Evolutionary conservation across 2,797 vertebrate genomes (phyloP).

Genomic region (Lepus townsendii): DNA sequence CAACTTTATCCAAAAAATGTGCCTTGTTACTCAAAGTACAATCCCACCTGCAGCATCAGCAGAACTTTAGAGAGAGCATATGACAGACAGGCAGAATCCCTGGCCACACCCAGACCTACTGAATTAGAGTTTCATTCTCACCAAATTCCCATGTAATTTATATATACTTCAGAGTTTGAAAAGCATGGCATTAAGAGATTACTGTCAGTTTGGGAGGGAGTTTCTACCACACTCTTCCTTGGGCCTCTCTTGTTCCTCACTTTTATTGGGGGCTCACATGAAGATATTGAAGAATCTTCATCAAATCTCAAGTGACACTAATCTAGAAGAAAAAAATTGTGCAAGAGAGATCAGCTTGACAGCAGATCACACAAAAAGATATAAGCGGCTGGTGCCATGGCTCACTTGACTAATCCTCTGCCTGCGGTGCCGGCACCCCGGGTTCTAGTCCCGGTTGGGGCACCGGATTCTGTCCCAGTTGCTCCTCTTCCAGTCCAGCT

Average conservation of each 20-base stretch:
- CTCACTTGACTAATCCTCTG: too few species aligned
- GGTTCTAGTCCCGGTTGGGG: too few species aligned
- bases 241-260: constrained; percentile 14
- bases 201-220: background rate
- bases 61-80: background rate
- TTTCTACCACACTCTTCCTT: constrained; percentile 20
- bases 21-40: background rate
- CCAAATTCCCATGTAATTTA: background rate
- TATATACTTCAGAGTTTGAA: background rate
- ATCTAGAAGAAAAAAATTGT: constrained; percentile 43
- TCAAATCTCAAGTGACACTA: constrained; percentile 55
- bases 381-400: background rate
- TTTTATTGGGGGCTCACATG: constrained; percentile 49
- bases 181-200: constrained; percentile 37
- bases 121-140: constrained; percentile 42
- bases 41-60: background rate
- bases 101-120: background rate
- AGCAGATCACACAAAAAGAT: background rate
- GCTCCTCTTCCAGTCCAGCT: too few species aligned
- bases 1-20: background rate
- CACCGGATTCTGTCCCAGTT: too few species aligned
- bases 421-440: too few species aligned
- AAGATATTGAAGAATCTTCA: constrained; percentile 35
- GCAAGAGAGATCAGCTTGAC: constrained; percentile 44
- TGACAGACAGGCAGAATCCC: background rate